Conservation (phyloP, 1,140 invertebrate species). For the Cyrtorhinus lividipennis region DNA sequence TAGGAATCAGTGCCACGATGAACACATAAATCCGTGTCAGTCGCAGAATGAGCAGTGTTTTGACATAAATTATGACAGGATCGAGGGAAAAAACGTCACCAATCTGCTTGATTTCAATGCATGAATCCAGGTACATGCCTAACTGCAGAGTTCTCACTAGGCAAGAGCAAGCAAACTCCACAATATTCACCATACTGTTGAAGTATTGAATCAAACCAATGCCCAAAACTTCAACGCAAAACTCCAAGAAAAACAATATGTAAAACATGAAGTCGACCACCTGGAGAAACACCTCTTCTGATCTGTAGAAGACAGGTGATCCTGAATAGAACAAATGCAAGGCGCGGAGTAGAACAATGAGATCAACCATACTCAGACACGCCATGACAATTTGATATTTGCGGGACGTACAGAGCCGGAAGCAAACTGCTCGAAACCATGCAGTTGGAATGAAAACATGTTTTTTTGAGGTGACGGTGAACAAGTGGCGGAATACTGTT, state of each 20-base stretch:
- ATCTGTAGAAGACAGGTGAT: not conserved
- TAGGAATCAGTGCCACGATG: constrained; percentile 3
- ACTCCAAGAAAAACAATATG: constrained; percentile 5
- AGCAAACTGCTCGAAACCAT: constrained; percentile 2
- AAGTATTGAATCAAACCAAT: constrained; percentile 8
- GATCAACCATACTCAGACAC: constrained; percentile 4
- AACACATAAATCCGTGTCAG: not conserved
- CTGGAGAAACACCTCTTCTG: not conserved
- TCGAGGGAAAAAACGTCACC: not conserved
- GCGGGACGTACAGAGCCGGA: constrained; percentile 8
- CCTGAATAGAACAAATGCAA: not conserved
- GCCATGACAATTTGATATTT: constrained; percentile 11
- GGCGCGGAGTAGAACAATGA: not conserved
- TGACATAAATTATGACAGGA: not conserved
- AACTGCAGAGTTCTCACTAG: not conserved
- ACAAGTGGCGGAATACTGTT: not conserved
- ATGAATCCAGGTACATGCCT: not conserved
- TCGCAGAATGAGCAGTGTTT: constrained; percentile 1
- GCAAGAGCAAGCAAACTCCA: not conserved
- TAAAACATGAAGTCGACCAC: constrained; percentile 6
- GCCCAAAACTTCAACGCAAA: not conserved
- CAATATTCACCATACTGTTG: not conserved
- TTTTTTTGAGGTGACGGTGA: constrained; percentile 10
- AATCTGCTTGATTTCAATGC: not conserved
- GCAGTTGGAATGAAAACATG: constrained; percentile 11